phyloP scores from a whole-genome alignment of 2,888 invertebrate genomes.

The Oscheius onirici region DNA sequence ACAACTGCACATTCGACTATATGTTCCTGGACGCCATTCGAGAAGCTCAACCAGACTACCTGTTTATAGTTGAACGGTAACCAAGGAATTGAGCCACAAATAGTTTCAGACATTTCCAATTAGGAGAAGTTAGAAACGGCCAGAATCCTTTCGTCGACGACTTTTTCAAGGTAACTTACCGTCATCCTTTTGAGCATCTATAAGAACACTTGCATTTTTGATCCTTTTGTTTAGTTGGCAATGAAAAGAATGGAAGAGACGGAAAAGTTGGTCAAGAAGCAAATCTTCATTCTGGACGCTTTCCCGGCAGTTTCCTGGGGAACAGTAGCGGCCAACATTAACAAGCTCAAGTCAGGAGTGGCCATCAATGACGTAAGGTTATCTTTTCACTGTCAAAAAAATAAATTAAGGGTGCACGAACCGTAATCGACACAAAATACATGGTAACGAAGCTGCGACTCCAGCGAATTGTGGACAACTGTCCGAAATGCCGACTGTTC shows the following conservation, averaged over 20 bases:
- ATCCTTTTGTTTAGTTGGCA: not conserved
- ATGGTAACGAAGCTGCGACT: not conserved
- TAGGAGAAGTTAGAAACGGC: not conserved
- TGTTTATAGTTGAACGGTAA: no score
- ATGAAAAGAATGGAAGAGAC: not conserved
- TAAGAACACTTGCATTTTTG: not conserved
- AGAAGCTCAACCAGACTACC: no score
- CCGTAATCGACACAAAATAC: not conserved
- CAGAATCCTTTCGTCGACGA: not conserved
- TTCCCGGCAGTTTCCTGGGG: not conserved
- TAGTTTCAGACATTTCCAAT: not conserved
- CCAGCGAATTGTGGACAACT: not conserved
- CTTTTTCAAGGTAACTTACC: not conserved
- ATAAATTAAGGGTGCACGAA: not conserved
- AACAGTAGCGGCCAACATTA: not conserved
- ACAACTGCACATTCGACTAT: no score
- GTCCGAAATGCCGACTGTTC: not conserved
- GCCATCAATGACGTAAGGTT: not conserved
- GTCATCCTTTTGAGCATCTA: not conserved
- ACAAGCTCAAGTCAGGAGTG: not conserved
- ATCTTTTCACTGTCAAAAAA: not conserved
- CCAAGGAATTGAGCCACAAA: no score
- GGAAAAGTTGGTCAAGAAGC: not conserved
- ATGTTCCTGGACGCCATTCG: no score
- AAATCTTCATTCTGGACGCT: not conserved